Conservation (phyloP, 2,888 invertebrate species). For the Tiliacea citrago region DNA sequence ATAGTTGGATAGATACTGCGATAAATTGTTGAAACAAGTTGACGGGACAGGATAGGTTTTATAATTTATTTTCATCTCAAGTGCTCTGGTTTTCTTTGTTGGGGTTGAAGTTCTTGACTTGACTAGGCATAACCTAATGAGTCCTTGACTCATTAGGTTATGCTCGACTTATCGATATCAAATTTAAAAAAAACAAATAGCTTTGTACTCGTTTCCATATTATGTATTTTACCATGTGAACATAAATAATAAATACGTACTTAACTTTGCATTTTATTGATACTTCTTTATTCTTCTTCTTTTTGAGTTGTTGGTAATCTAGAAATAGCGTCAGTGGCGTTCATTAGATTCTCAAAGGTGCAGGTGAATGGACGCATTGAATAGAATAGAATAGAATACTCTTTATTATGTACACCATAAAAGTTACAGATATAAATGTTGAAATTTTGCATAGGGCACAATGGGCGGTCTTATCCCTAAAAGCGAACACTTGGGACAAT, state of each 20-base stretch:
- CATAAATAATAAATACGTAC: not conserved
- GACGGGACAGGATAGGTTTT: not conserved
- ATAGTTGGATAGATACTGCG: no score
- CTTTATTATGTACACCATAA: no score
- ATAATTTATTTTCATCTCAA: no score
- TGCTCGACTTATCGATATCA: not conserved
- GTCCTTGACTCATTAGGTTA: no score
- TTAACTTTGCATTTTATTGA: not conserved
- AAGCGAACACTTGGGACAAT: not conserved
- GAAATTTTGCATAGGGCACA: no score
- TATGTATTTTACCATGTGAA: not conserved
- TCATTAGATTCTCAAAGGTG: not conserved
- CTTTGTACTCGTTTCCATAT: not conserved
- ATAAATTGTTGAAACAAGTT: not conserved
- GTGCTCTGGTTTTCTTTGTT: no score
- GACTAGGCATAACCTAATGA: no score
- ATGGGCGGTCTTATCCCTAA: no score
- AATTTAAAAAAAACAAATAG: not conserved
- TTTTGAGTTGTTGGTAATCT: not conserved
- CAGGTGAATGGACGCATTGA: not conserved
- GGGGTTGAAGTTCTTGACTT: no score
- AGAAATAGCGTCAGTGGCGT: no score
- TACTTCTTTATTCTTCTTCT: not conserved
- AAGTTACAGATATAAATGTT: no score
- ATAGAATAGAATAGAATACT: no score